phyloP scores from a whole-genome alignment of 1,140 invertebrate genomes.

The Bilobella aurantiaca region DNA sequence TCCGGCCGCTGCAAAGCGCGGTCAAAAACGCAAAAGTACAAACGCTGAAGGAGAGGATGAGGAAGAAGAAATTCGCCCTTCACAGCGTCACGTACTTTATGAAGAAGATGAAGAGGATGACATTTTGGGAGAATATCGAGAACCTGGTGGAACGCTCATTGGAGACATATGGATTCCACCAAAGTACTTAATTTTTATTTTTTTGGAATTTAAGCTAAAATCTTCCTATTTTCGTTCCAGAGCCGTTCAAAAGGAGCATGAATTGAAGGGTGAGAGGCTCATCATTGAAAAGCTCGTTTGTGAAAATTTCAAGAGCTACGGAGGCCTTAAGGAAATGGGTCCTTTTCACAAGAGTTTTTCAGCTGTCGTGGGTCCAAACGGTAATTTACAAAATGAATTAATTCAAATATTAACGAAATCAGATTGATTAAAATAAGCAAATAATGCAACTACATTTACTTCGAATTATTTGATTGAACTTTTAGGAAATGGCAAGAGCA shows the following conservation, averaged over 20 bases:
- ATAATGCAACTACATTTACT: too few relatives aligned
- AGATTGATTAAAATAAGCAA: too few relatives aligned
- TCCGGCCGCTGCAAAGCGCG: not conserved
- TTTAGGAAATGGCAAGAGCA: slow-evolving; percentile 99
- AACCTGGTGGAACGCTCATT: slow-evolving; percentile 41
- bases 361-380: slow-evolving; percentile 95
- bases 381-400: too few relatives aligned
- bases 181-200: slow-evolving; percentile 32
- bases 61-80: slow-evolving; percentile 4
- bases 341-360: slow-evolving; percentile 91
- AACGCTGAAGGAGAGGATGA: slow-evolving; percentile 6
- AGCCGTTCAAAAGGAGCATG: slow-evolving; percentile 43
- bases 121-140: slow-evolving; percentile 21
- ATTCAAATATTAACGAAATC: too few relatives aligned
- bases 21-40: not conserved
- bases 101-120: slow-evolving; percentile 43
- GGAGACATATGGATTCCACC: slow-evolving; percentile 87
- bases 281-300: slow-evolving; percentile 89
- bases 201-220: not conserved
- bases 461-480: too few relatives aligned
- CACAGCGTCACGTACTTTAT: not conserved
- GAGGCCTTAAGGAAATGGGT: slow-evolving; percentile 62
- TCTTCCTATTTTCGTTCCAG: not conserved
- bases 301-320: slow-evolving; percentile 96
- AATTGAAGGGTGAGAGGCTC: slow-evolving; percentile 62